phyloP scores from a whole-genome alignment of 2,113 vertebrate genomes.

The Narcine bancroftii region DNA sequence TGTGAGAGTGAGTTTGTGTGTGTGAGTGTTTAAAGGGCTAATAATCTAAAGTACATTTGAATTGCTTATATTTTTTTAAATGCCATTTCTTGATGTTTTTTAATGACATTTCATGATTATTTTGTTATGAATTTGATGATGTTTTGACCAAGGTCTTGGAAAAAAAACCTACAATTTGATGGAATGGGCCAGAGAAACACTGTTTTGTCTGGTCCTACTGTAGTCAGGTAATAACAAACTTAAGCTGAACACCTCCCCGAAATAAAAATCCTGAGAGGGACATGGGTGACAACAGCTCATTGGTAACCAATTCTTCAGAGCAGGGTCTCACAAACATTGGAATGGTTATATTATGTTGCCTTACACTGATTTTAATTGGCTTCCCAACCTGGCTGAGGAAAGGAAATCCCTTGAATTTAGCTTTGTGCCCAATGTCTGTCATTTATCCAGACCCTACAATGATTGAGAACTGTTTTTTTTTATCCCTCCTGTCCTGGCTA shows the following conservation, averaged over 20 bases:
- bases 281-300: background rate
- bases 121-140: background rate
- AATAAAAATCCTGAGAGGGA: background rate
- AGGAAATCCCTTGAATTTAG: background rate
- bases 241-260: too few relatives aligned
- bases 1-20: too few relatives aligned
- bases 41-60: background rate
- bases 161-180: background rate
- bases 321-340: background rate
- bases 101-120: too few relatives aligned
- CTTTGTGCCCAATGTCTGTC: background rate
- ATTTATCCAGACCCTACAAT: background rate
- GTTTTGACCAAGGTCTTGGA: background rate
- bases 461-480: too few relatives aligned
- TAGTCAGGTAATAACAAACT: too few relatives aligned
- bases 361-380: too few relatives aligned
- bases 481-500: background rate
- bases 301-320: background rate
- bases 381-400: too few relatives aligned
- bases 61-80: too few relatives aligned
- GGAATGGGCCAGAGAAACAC: background rate
- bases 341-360: too few relatives aligned
- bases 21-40: too few relatives aligned
- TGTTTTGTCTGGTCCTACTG: too few relatives aligned
- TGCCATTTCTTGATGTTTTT: too few relatives aligned